Conservation (phyloP, 2,888 invertebrate genomes). For the Sphinx pinastri region DNA sequence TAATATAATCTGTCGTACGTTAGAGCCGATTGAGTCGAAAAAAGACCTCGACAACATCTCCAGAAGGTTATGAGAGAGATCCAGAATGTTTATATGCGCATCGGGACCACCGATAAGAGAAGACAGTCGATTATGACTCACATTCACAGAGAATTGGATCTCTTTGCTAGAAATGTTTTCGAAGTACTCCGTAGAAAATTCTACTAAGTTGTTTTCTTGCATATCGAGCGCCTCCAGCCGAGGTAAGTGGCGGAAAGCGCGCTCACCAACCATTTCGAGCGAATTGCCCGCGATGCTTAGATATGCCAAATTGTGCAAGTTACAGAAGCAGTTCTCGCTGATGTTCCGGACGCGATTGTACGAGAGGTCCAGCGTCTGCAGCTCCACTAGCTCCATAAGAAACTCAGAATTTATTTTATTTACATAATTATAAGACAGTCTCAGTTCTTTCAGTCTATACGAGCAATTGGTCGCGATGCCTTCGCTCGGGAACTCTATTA, state of each 20-base stretch:
- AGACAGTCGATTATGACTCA: slow-evolving; percentile 86
- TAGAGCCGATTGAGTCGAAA: slow-evolving; percentile 71
- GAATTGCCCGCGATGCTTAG: slow-evolving; percentile 91
- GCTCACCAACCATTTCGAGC: slow-evolving; percentile 85
- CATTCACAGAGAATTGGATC: slow-evolving; percentile 86
- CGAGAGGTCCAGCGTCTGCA: slow-evolving; percentile 89
- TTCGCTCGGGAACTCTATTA: slow-evolving; percentile 87
- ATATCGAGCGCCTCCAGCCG: slow-evolving; percentile 88
- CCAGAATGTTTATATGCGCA: slow-evolving; percentile 84
- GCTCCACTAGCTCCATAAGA: slow-evolving; percentile 85
- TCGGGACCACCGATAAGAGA: slow-evolving; percentile 54
- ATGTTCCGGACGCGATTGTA: slow-evolving; percentile 88
- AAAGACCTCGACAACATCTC: slow-evolving; percentile 82
- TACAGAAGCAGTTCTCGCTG: slow-evolving; percentile 86
- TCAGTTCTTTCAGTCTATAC: slow-evolving; percentile 88
- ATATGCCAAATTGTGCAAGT: slow-evolving; percentile 88
- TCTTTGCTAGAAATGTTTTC: slow-evolving; percentile 85
- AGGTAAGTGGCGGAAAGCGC: slow-evolving; percentile 88
- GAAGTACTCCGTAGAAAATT: slow-evolving; percentile 86
- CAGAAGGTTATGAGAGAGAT: slow-evolving; percentile 86
- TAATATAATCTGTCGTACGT: slow-evolving; percentile 65
- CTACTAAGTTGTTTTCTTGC: slow-evolving; percentile 87
- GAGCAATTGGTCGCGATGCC: slow-evolving; percentile 67
- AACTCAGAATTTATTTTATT: slow-evolving; percentile 86
- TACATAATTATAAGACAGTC: slow-evolving; percentile 91